A percentile compares a stretch with the other conserved stretches of the same genome.
phyloP scores from a whole-genome alignment of 2,113 vertebrate genomes.

The Pipra filicauda region DNA sequence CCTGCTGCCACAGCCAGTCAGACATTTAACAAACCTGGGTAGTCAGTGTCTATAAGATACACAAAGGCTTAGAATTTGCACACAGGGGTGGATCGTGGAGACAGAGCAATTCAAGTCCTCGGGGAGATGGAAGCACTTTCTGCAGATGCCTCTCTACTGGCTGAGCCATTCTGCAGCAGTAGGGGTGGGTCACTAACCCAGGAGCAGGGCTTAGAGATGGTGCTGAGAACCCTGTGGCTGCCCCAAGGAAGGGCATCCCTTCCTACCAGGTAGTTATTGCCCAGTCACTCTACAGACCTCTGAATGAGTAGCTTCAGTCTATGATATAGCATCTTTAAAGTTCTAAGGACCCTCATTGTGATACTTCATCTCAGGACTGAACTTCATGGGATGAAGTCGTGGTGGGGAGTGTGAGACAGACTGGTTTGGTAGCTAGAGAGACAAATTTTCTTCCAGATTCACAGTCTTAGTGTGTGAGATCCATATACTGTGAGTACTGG shows the following conservation, averaged over 20 bases:
- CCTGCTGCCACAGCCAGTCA: not conserved
- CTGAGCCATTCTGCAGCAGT: not conserved
- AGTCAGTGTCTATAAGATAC: fast-evolving
- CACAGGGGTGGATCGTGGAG: not conserved
- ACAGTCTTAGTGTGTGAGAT: not conserved
- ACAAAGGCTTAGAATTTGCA: not conserved
- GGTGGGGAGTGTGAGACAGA: not conserved
- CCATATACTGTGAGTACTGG: not conserved
- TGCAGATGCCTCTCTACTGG: not conserved
- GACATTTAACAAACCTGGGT: not conserved
- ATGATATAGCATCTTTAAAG: not conserved
- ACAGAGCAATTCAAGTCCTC: not conserved
- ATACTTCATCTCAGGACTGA: not conserved
- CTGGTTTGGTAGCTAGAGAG: not conserved
- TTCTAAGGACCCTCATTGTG: not conserved
- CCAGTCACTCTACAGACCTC: not conserved
- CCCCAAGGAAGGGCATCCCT: not conserved
- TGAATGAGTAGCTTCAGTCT: not conserved
- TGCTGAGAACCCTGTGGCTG: not conserved
- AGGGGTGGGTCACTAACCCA: not conserved
- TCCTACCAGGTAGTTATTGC: not conserved
- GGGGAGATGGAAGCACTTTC: not conserved
- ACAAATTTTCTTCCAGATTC: not conserved
- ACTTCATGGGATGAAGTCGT: not conserved
- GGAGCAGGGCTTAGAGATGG: not conserved